Conservation (phyloP, 2,888 invertebrate genomes). For the Entomobrya proxima region DNA sequence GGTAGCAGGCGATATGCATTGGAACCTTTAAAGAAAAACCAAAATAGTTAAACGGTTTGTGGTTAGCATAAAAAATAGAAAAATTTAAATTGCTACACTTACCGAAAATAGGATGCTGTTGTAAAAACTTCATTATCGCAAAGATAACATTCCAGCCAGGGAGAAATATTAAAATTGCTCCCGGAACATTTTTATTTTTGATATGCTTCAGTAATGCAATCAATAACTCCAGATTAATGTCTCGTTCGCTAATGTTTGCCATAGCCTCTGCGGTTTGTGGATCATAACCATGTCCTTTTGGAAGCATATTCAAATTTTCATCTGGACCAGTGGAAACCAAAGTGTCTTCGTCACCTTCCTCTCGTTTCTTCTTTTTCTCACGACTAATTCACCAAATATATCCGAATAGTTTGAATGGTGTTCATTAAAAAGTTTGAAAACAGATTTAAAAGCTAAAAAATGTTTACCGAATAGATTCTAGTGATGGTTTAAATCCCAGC, state of each 20-base stretch:
- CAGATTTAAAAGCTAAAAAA: not conserved
- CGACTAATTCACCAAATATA: conserved; percentile 43
- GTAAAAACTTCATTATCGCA: conserved; percentile 90
- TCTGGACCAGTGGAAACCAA: conserved; percentile 82
- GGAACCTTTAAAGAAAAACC: conserved; percentile 78
- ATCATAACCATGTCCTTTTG: conserved; percentile 77
- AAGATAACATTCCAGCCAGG: conserved; percentile 99
- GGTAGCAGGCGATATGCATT: conserved; percentile 88
- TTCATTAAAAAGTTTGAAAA: not conserved
- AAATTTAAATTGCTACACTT: conserved; percentile 77
- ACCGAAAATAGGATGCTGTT: conserved; percentile 86
- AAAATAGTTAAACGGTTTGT: too few relatives aligned
- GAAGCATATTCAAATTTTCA: conserved; percentile 86
- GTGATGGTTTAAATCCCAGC: conserved; percentile 88
- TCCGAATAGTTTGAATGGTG: not conserved
- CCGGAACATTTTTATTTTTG: conserved; percentile 81
- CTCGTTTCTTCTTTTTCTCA: conserved; percentile 81
- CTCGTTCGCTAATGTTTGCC: conserved; percentile 90
- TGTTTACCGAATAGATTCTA: conserved; percentile 79
- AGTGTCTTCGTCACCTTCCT: conserved; percentile 81
- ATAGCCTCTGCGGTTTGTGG: conserved; percentile 83
- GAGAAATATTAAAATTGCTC: conserved; percentile 93
- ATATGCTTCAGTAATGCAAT: conserved; percentile 84
- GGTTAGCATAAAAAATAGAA: not conserved
- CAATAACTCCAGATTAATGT: conserved; percentile 94